Percentiles rank a stretch among this genome's conserved stretches.
Evolutionary conservation across 2,113 vertebrate species (phyloP).

Genomic region (Phaethornis superciliosus): DNA sequence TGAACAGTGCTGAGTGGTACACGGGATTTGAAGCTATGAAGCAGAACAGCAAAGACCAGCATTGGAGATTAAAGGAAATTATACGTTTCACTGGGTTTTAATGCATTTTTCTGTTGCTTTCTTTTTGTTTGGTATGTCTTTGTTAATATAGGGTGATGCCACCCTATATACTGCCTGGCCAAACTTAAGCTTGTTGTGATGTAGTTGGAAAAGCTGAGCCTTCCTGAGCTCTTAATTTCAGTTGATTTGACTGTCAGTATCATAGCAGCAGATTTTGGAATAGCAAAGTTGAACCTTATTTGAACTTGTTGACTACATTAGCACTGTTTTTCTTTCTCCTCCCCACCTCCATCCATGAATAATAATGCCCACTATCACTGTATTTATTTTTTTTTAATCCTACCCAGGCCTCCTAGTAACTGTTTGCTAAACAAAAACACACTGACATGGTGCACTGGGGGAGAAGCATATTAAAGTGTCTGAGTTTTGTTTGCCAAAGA

Average conservation of each 20-base stretch:
- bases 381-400: neutral
- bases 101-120: neutral
- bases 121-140: neutral
- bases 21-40: neutral
- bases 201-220: conserved; percentile 35
- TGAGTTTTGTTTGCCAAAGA: conserved; percentile 16
- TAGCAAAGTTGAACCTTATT: conserved; percentile 26
- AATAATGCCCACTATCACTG: neutral
- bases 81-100: neutral
- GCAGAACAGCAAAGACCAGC: neutral
- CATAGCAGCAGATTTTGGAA: conserved; percentile 43
- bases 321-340: neutral
- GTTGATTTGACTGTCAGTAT: conserved; percentile 43
- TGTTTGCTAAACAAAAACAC: conserved; percentile 27
- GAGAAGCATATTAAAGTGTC: neutral
- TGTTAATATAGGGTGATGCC: neutral
- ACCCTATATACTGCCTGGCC: neutral
- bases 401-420: neutral
- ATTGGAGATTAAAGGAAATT: neutral
- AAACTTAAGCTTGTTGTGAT: conserved; percentile 27
- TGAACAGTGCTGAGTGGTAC: neutral
- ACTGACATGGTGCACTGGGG: neutral
- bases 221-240: conserved; percentile 48
- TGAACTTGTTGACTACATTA: conserved; percentile 24
- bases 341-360: conserved; percentile 18